Percentiles rank a stretch among this genome's conserved stretches.
Conservation (phyloP, 2,113 vertebrate species). For the Butorides virescens region DNA sequence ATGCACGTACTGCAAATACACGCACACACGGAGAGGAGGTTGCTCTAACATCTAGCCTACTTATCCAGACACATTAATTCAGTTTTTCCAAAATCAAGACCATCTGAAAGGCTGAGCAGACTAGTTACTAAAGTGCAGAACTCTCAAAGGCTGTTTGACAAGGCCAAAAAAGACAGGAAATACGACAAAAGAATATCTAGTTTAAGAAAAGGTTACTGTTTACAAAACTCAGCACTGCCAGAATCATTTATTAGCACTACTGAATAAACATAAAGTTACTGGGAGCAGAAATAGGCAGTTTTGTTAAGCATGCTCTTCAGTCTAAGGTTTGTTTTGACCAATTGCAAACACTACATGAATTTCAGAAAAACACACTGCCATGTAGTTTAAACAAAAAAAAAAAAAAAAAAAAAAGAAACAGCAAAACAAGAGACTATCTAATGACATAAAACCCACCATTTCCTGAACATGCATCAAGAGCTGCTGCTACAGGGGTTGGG, state of each 20-base stretch:
- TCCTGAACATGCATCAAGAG: constrained; percentile 95
- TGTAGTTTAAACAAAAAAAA: constrained; percentile 50
- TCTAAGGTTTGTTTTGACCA: constrained; percentile 56
- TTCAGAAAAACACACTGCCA: constrained; percentile 68
- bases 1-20: constrained; percentile 53
- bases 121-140: not conserved
- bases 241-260: not conserved
- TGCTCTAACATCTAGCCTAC: not conserved
- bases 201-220: not conserved
- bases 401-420: not conserved
- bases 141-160: not conserved
- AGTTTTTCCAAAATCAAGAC: constrained; percentile 45
- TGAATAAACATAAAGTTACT: constrained; percentile 19
- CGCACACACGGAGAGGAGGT: not conserved
- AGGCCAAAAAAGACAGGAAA: not conserved
- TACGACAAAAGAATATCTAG: not conserved
- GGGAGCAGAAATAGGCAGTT: constrained; percentile 43
- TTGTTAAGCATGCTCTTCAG: constrained; percentile 64
- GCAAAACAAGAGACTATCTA: constrained; percentile 66
- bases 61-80: not conserved
- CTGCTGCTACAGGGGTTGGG: constrained; percentile 87
- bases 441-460: constrained; percentile 91
- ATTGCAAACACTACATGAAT: constrained; percentile 2
- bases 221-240: not conserved
- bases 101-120: not conserved